phyloP scores from a whole-genome alignment of 2,113 vertebrate genomes.

The Plestiodon gilberti region DNA sequence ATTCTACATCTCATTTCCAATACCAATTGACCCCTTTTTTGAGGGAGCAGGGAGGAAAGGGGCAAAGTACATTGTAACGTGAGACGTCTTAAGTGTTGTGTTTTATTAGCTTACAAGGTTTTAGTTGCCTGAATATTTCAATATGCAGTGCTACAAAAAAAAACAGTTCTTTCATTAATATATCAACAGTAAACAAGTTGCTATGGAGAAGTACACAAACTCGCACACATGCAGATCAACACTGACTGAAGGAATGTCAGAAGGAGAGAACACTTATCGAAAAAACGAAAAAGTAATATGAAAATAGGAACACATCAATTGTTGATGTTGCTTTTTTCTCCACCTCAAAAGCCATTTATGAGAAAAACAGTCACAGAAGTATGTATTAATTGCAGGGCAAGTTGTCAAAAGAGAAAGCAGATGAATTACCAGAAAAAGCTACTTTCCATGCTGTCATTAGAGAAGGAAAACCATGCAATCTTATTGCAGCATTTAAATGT shows the following conservation, averaged over 20 bases:
- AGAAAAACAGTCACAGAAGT: conserved; percentile 66
- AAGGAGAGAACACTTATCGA: not conserved
- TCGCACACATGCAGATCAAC: not conserved
- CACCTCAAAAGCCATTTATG: conserved; percentile 54
- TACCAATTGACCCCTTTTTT: not conserved
- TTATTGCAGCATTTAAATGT: conserved; percentile 78
- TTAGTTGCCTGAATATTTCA: not conserved
- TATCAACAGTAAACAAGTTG: conserved; percentile 8
- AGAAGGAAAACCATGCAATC: conserved; percentile 36
- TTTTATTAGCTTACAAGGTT: not conserved
- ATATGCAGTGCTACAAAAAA: not conserved
- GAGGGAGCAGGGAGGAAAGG: not conserved
- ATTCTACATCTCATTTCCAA: not conserved
- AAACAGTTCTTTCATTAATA: not conserved
- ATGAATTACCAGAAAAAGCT: conserved; percentile 61
- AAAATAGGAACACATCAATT: conserved; percentile 27
- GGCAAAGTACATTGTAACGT: not conserved
- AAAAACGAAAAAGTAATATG: not conserved
- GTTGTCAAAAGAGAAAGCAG: conserved; percentile 62
- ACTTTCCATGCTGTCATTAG: conserved; percentile 59
- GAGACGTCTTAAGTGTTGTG: not conserved
- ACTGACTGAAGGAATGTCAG: not conserved
- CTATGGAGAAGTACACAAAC: conserved; percentile 1
- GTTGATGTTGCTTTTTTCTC: conserved; percentile 67
- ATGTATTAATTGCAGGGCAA: conserved; percentile 54